Conservation (phyloP, 2,113 vertebrate genomes). For the Xiphophorus couchianus region DNA sequence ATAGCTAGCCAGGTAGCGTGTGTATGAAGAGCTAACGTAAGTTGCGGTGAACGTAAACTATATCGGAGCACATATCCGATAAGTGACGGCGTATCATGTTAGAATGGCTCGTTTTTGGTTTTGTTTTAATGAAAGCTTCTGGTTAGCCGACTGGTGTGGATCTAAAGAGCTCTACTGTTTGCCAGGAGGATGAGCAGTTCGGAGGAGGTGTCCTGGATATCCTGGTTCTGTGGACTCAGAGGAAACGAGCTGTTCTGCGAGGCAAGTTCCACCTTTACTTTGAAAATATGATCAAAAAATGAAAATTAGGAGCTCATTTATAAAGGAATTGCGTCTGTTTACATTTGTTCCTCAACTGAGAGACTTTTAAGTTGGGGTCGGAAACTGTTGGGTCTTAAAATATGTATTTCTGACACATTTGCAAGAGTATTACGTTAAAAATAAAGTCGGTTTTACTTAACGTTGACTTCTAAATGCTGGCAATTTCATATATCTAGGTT, state of each 20-base stretch:
- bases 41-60: not conserved
- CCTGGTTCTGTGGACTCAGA: conserved; percentile 93
- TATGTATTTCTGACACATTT: not conserved
- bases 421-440: not conserved
- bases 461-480: too few species aligned
- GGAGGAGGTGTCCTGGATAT: conserved; percentile 94
- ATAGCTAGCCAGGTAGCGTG: conserved; percentile 32
- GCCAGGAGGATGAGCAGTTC: conserved; percentile 89
- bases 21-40: conserved; percentile 19
- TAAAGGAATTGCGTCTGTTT: not conserved
- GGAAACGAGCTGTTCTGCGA: conserved; percentile 95
- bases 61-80: not conserved
- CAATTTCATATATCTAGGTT: too few species aligned
- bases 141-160: not conserved
- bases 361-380: not conserved
- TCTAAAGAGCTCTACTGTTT: conserved; percentile 21
- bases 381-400: not conserved
- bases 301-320: not conserved
- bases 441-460: too few species aligned
- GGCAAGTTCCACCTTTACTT: conserved; percentile 68
- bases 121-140: not conserved
- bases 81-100: not conserved
- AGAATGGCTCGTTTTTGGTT: not conserved
- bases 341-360: not conserved
- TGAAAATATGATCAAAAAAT: not conserved